phyloP scores from a whole-genome alignment of 2,888 invertebrate species.

The Steinernema hermaphroditum region DNA sequence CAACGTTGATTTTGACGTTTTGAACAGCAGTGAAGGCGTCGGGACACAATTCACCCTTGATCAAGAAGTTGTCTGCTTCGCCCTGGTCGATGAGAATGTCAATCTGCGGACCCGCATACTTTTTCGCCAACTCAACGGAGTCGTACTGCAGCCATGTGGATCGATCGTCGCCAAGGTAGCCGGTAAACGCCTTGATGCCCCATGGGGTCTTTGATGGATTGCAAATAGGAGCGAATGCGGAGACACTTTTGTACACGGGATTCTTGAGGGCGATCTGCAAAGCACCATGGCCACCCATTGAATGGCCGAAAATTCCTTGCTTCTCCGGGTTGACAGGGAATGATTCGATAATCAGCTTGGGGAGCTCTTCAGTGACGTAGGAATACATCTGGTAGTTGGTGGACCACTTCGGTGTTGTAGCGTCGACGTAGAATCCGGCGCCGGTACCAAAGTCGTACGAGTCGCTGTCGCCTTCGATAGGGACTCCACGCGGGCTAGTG shows the following conservation, averaged over 20 bases:
- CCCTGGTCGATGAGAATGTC: constrained; percentile 19
- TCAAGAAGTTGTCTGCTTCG: background rate
- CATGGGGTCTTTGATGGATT: constrained; percentile 83
- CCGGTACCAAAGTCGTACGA: constrained; percentile 86
- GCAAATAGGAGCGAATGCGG: constrained; percentile 91
- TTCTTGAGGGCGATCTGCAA: constrained; percentile 82
- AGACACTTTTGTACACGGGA: constrained; percentile 80
- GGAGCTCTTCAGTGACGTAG: constrained; percentile 75
- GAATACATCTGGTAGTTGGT: constrained; percentile 91
- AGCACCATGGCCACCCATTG: constrained; percentile 95
- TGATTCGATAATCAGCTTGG: constrained; percentile 69
- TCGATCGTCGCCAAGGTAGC: constrained; percentile 69
- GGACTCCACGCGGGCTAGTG: constrained; percentile 74
- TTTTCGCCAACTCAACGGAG: constrained; percentile 69
- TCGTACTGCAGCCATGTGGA: constrained; percentile 77
- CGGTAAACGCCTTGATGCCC: constrained; percentile 73
- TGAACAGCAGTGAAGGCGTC: constrained; percentile 11
- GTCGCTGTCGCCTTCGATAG: constrained; percentile 87
- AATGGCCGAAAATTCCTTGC: constrained; percentile 61
- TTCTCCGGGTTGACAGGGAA: constrained; percentile 72
- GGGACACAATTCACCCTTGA: constrained; percentile 8
- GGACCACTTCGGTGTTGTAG: constrained; percentile 86
- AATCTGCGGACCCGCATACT: constrained; percentile 7
- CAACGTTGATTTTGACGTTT: background rate
- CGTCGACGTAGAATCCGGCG: constrained; percentile 86